phyloP scores from a whole-genome alignment of 1,140 invertebrate species.

The Ceratitis capitata region DNA sequence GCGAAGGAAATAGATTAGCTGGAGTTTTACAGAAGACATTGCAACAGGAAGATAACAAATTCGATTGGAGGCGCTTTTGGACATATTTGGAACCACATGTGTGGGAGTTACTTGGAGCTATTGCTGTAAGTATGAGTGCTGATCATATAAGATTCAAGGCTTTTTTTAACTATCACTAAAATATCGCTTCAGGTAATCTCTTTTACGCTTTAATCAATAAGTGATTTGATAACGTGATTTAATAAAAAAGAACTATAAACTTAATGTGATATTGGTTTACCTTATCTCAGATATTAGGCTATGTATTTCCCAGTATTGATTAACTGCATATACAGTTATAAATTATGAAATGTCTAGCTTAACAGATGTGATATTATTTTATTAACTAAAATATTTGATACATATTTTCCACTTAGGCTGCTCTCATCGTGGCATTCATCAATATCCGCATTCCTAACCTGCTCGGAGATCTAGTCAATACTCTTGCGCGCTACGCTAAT shows the following conservation, averaged over 20 bases:
- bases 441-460: slow-evolving; percentile 85
- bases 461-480: slow-evolving; percentile 81
- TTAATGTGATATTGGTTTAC: background rate
- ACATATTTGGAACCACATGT: slow-evolving; percentile 71
- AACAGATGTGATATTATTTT: background rate
- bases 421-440: slow-evolving; percentile 79
- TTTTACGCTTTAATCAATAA: background rate
- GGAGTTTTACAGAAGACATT: slow-evolving; percentile 61
- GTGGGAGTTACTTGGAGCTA: slow-evolving; percentile 69
- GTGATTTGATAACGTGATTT: background rate
- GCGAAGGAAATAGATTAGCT: slow-evolving; percentile 56
- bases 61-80: slow-evolving; percentile 74
- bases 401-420: slow-evolving; percentile 70
- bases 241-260: background rate
- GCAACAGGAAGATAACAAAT: slow-evolving; percentile 65
- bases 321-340: background rate
- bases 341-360: background rate
- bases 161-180: too few relatives aligned
- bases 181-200: too few relatives aligned
- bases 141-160: too few relatives aligned
- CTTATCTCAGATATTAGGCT: background rate
- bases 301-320: background rate
- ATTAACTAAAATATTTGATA: background rate
- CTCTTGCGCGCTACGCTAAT: slow-evolving; percentile 70
- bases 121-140: slow-evolving; percentile 65